Evolutionary conservation across 2,797 vertebrate species (phyloP).

Genomic region (Channallabes apus): DNA sequence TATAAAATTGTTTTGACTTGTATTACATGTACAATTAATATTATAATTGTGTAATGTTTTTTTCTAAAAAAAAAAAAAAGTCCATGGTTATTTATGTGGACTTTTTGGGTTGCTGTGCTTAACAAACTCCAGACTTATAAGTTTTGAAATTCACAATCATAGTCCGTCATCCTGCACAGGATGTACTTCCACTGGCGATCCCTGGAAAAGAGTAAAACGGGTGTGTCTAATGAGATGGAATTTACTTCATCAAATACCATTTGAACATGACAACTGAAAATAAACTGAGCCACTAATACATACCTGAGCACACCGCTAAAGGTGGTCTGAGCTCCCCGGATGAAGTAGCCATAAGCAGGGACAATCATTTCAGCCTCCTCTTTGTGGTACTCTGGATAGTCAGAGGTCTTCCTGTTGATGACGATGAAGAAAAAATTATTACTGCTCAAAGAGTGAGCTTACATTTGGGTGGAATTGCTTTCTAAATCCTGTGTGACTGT

Average conservation of each 20-base stretch:
- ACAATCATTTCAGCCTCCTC: constrained; percentile 90
- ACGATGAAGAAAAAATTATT: neutral
- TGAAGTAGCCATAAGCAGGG: constrained; percentile 89
- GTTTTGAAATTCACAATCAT: constrained; percentile 90
- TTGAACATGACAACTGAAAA: neutral
- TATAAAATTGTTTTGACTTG: constrained; percentile 19
- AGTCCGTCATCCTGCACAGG: constrained; percentile 94
- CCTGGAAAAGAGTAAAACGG: constrained; percentile 71
- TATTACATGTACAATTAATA: neutral
- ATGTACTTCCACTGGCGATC: constrained; percentile 99
- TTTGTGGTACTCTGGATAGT: constrained; percentile 82
- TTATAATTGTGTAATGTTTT: neutral
- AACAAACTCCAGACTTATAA: constrained; percentile 68
- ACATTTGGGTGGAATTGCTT: neutral
- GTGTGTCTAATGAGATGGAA: neutral
- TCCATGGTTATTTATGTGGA: neutral
- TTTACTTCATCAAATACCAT: neutral
- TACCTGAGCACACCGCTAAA: constrained; percentile 95
- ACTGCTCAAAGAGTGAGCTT: neutral
- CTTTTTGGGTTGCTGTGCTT: neutral
- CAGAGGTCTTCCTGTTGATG: constrained; percentile 82
- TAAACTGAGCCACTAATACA: constrained; percentile 42
- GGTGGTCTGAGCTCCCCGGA: constrained; percentile 92
- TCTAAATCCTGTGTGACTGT: neutral
- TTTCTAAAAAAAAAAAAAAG: neutral